Conservation (phyloP, 2,888 invertebrate genomes). For the Sialis fuliginosa region DNA sequence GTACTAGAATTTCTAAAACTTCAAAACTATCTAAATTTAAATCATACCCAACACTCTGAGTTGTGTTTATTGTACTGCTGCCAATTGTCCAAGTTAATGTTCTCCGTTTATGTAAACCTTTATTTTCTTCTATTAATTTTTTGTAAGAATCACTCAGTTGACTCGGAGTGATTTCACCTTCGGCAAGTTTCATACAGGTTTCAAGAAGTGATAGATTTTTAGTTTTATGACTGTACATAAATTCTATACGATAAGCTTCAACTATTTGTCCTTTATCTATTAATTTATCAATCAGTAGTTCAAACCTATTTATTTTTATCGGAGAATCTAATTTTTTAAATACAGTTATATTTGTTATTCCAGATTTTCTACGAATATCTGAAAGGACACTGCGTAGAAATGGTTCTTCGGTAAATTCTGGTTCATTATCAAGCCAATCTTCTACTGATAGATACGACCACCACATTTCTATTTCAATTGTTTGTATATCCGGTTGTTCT, state of each 20-base stretch:
- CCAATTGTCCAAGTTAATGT: slow-evolving; percentile 19
- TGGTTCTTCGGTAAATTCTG: slow-evolving; percentile 23
- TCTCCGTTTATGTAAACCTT: slow-evolving; percentile 23
- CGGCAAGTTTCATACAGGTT: slow-evolving; percentile 43
- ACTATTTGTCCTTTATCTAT: slow-evolving; percentile 37
- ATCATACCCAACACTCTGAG: background rate
- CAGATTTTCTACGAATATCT: slow-evolving; percentile 1
- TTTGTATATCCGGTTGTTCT: slow-evolving; percentile 13
- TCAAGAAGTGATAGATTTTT: slow-evolving; percentile 38
- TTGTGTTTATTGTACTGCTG: slow-evolving; percentile 8
- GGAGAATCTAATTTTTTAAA: slow-evolving; percentile 12
- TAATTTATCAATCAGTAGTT: slow-evolving; percentile 31
- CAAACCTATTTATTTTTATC: slow-evolving; percentile 26
- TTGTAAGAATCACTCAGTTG: slow-evolving; percentile 44
- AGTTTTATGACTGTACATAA: slow-evolving; percentile 29
- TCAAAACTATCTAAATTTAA: background rate
- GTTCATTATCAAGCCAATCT: slow-evolving; percentile 17
- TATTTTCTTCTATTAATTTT: slow-evolving; percentile 23
- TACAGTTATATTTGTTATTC: slow-evolving; percentile 1
- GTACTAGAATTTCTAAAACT: slow-evolving; percentile 28
- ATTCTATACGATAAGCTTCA: slow-evolving; percentile 39
- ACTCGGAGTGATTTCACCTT: slow-evolving; percentile 39
- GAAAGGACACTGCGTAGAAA: slow-evolving; percentile 10
- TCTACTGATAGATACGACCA: slow-evolving; percentile 16
- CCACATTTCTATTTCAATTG: slow-evolving; percentile 21